Conservation (phyloP, 1,140 invertebrate genomes). For the Bombus consobrinus region DNA sequence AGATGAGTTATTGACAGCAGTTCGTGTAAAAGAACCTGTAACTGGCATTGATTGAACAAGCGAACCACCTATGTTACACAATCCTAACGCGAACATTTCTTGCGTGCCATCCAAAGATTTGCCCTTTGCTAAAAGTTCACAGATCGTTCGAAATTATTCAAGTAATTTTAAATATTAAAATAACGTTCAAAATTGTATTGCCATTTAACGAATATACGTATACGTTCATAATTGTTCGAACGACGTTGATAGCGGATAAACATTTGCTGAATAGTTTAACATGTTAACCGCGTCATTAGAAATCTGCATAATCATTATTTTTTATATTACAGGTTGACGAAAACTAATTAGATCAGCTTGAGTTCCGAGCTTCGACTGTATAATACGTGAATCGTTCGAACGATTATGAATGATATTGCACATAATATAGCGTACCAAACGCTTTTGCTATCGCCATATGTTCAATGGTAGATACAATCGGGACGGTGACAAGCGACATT, state of each 20-base stretch:
- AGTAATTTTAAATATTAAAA: neutral
- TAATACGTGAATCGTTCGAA: too few species aligned
- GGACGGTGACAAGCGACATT: conserved; percentile 88
- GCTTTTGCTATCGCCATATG: conserved; percentile 95
- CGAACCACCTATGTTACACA: conserved; percentile 89
- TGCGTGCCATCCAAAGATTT: conserved; percentile 87
- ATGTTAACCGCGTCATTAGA: too few species aligned
- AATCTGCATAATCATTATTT: too few species aligned
- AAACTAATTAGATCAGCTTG: too few species aligned
- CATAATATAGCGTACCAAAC: conserved; percentile 84
- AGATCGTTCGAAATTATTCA: neutral
- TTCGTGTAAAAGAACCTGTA: conserved; percentile 90
- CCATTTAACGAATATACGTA: too few species aligned
- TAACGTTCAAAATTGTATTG: neutral
- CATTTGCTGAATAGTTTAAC: too few species aligned
- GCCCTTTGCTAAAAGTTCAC: conserved; percentile 79
- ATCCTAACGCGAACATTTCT: conserved; percentile 89
- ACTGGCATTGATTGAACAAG: conserved; percentile 91
- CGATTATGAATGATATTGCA: too few species aligned
- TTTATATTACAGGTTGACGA: too few species aligned
- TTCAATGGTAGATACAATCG: conserved; percentile 91
- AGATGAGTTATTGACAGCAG: conserved; percentile 90
- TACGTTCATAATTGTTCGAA: too few species aligned
- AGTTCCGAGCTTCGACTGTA: too few species aligned
- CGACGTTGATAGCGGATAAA: too few species aligned